phyloP scores from a whole-genome alignment of 2,113 vertebrate genomes.

The Psephotus haematonotus region DNA sequence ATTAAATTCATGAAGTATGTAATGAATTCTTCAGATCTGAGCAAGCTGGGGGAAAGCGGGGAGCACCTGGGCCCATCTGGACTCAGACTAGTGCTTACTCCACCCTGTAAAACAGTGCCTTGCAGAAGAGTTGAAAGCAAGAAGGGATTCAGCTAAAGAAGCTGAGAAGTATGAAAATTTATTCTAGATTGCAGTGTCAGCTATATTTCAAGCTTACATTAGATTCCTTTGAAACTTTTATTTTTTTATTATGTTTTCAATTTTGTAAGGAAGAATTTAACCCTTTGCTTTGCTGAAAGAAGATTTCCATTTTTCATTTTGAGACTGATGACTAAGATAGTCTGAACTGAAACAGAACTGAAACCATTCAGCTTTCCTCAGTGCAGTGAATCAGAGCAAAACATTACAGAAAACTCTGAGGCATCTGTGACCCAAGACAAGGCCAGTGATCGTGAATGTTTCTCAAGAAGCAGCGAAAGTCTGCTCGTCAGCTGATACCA shows the following conservation, averaged over 20 bases:
- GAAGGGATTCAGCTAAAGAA: neutral
- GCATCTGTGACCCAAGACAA: neutral
- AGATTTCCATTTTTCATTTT: neutral
- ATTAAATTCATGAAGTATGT: neutral
- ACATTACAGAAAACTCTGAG: neutral
- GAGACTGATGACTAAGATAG: neutral
- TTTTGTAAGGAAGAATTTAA: neutral
- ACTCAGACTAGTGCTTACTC: neutral
- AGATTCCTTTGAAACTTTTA: neutral
- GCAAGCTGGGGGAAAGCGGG: neutral
- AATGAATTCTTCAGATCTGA: neutral
- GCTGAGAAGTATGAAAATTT: neutral
- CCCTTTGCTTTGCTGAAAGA: neutral
- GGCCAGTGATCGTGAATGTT: neutral
- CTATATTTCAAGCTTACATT: neutral
- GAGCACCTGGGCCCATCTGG: neutral
- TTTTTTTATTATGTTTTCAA: neutral
- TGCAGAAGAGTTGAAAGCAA: neutral
- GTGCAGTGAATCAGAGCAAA: neutral
- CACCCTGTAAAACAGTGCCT: neutral
- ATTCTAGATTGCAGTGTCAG: neutral
- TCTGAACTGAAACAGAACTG: neutral
- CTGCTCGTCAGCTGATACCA: neutral
- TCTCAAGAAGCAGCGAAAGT: neutral
- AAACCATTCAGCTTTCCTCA: neutral